Evolutionary conservation across 2,888 invertebrate species (phyloP), one percentile per base, ranked within the genome.

Genomic region (Pogonocherus hispidulus): DNA sequence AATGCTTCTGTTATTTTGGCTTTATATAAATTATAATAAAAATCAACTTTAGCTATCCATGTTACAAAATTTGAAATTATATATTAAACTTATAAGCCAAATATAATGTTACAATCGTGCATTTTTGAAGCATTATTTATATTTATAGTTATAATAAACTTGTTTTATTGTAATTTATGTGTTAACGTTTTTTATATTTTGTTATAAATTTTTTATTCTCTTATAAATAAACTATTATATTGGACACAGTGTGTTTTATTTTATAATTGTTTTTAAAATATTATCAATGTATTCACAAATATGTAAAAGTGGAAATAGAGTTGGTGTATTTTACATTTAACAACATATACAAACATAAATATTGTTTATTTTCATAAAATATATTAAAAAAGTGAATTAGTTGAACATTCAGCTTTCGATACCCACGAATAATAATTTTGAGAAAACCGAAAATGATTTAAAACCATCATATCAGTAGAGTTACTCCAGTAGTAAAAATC

Each of bases 1-100:
- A 77, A 77, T 76, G 78, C 78, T 78, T 76, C 37, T 69, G 73
- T 77, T 75, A 67, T 66, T 75, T 76, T 69, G 71, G 74, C 74
- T 74, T 72, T 66, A 70, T 66, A 71, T 65, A 69, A 69, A 70
- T 51, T 66, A 57, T 66, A 52, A 60, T 54, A 37, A 59, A 49
- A 64, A 54, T 66, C 54, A 49, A 51, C 18, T 70, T 68, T 75
- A 71, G 69, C 64, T 69, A 46, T 73, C 67, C 49, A 66, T 70
- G 74, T 74, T 72, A 66, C 55, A 14, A 67, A 72, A 69, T 67
- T 69, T 60, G 18, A 64, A 64, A 69, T 60, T 49, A 63, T 67
- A 62, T 62, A 67, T 62, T 63, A 19, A 60, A 60, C 27, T 16
- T 54, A 41, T 62, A 69, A 68, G 47, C 65, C 66, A 60, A 65